A percentile compares a stretch with the other conserved stretches of the same genome.
These are phyloP conservation scores for Aleiodes sp. DNA, from an alignment of 1,140 invertebrate genomes.

Conservation along the genomic window DNA sequence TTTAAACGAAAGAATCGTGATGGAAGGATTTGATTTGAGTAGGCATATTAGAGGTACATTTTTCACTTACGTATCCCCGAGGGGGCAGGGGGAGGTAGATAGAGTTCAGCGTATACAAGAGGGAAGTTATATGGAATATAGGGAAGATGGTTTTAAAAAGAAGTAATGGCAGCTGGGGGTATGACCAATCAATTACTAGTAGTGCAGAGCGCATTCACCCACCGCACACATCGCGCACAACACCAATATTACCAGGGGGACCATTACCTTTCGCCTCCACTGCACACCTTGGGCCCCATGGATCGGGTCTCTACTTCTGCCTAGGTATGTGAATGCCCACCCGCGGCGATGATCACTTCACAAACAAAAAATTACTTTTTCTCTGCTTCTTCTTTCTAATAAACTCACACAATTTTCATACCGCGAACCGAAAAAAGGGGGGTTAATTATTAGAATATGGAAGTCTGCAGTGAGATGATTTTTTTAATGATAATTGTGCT, in stretches of 20 bases:
- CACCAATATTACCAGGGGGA: slow-evolving; percentile 52
- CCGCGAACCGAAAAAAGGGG: background rate
- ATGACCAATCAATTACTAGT: slow-evolving; percentile 61
- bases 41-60: slow-evolving; percentile 1
- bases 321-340: slow-evolving; percentile 19
- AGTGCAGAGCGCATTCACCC: slow-evolving; percentile 48
- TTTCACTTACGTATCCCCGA: background rate
- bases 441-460: background rate
- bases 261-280: slow-evolving; percentile 54
- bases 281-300: slow-evolving; percentile 40
- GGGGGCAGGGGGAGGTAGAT: background rate
- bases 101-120: background rate
- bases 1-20: background rate
- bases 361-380: slow-evolving; percentile 1
- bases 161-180: slow-evolving; percentile 52
- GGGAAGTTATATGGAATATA: slow-evolving; percentile 28
- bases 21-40: slow-evolving; percentile 8
- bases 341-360: slow-evolving; percentile 20
- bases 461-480: no score
- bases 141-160: slow-evolving; percentile 52
- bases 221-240: slow-evolving; percentile 49
- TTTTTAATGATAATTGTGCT: no score
- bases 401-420: background rate
- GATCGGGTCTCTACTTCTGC: background rate
- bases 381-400: background rate